Base-by-base conservation (phyloP, 2,113 vertebrate genomes). In the Scomber japonicus region DNA sequence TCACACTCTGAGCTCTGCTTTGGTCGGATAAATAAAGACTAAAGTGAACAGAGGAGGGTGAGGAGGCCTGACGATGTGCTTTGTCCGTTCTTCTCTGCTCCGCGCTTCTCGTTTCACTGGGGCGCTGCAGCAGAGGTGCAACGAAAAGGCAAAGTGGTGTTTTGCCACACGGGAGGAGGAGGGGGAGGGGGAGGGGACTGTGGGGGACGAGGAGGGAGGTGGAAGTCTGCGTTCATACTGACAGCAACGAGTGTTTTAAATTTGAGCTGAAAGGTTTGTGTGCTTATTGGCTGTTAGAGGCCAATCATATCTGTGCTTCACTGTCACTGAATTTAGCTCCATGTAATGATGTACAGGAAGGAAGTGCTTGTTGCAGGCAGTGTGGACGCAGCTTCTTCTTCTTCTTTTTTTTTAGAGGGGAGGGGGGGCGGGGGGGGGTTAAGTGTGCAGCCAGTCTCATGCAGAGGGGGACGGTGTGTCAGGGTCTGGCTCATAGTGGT, bases 381-480 rank as follows among this genome's bases (percentile, higher is more conserved):
- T 49, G 78, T 75, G 75, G 75, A 50, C 60, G 24, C 51, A 48
- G 30, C 35, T 27, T 27, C 24, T 27, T 27, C 3, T 27, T 27
- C 3, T 27, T 27, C 24, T 27, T 27, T 27, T 27, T 27, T 27
- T 27, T 2, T 27, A 8, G 5, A 17, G 60, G 13, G 35, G 35
- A 27, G 31, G 35, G 19, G 45, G 40, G 21, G 17, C 0, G 0
- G 30, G 54, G 5, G 16, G 12, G 0, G 27, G 24, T 30, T 13
- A 10, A 12, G 44, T 35, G 19, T 50, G 65, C 15, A 21, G 27
- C 53, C 11, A 3, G 55, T 49, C 61, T 93, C 96, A 98, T 89
- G 96, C 94, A 0, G 94, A 92, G 0, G 96, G 96, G 30, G 97
- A 96, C 16, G 95, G 96, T 2, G 94, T 94, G 24, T 99, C 97